Percentiles rank a stretch among this genome's conserved stretches.
Evolutionary conservation across 2,888 invertebrate species (phyloP).

Genomic region (Agrochola litura): DNA sequence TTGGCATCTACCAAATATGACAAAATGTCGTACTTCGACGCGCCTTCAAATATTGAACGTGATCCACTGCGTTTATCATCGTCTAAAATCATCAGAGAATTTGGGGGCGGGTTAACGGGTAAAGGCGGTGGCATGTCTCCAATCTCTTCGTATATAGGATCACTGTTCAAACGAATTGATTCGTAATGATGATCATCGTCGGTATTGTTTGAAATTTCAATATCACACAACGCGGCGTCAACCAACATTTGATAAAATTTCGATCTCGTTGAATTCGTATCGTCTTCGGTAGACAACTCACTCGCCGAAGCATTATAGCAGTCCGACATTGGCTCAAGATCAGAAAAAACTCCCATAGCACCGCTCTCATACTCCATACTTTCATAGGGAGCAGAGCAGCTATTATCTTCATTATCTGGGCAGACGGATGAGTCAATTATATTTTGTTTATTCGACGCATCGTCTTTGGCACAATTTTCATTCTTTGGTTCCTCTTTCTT

Average conservation of each 20-base stretch:
- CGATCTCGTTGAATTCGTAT: slow-evolving; percentile 91
- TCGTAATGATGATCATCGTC: slow-evolving; percentile 94
- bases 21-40: slow-evolving; percentile 97
- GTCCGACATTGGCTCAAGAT: slow-evolving; percentile 91
- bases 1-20: slow-evolving; percentile 97
- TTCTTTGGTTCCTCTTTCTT: slow-evolving; percentile 72
- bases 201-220: slow-evolving; percentile 91
- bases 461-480: slow-evolving; percentile 71
- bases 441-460: slow-evolving; percentile 72
- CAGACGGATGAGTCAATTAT: slow-evolving; percentile 71
- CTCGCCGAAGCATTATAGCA: slow-evolving; percentile 93
- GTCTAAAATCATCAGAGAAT: slow-evolving; percentile 92
- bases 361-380: slow-evolving; percentile 93
- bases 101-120: slow-evolving; percentile 94
- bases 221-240: slow-evolving; percentile 93
- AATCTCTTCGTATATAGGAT: slow-evolving; percentile 95
- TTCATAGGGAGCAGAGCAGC: slow-evolving; percentile 94
- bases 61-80: slow-evolving; percentile 93
- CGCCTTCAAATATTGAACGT: slow-evolving; percentile 94
- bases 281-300: slow-evolving; percentile 92
- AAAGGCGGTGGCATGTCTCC: slow-evolving; percentile 94
- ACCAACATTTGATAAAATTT: slow-evolving; percentile 94
- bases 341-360: slow-evolving; percentile 88
- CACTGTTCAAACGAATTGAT: slow-evolving; percentile 92
- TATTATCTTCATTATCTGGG: slow-evolving; percentile 87